Conservation (phyloP, 2,888 invertebrate genomes). For the Cyrtodaria siliqua region DNA sequence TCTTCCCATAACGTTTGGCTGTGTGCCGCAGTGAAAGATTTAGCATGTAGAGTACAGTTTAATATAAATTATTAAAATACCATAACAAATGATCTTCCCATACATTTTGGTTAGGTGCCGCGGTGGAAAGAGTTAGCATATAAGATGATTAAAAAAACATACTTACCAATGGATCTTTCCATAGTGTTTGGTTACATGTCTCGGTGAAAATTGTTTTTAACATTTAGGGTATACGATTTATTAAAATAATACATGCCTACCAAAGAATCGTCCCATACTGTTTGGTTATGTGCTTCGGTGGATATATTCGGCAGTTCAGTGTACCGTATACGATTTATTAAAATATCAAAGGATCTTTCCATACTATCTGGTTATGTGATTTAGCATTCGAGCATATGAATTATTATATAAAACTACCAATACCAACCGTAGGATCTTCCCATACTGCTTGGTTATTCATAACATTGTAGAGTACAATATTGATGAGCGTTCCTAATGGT, state of each 20-base stretch:
- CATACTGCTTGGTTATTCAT: constrained; percentile 78
- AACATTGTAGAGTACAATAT: constrained; percentile 75
- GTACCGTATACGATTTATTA: no score
- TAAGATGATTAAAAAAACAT: no score
- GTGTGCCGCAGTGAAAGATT: constrained; percentile 38
- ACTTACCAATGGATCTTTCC: constrained; percentile 71
- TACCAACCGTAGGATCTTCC: constrained; percentile 72
- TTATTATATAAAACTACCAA: no score
- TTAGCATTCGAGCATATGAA: constrained; percentile 32
- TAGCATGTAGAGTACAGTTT: neutral
- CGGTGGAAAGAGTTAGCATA: no score
- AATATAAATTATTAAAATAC: no score
- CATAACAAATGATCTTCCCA: no score
- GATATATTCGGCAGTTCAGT: no score
- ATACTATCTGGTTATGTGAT: constrained; percentile 74
- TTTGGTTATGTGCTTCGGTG: constrained; percentile 78
- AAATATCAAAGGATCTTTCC: constrained; percentile 73
- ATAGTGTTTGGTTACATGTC: constrained; percentile 76
- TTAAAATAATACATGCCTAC: no score
- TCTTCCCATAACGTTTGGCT: constrained; percentile 75
- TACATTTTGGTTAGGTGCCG: no score
- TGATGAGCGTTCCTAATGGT: constrained; percentile 71
- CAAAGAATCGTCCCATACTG: constrained; percentile 75
- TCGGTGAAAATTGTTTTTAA: no score
- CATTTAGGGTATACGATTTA: no score